These are phyloP conservation scores for Melikaiella ostensackeni DNA, from an alignment of 2,888 invertebrate genomes.

Conservation along the genomic window DNA sequence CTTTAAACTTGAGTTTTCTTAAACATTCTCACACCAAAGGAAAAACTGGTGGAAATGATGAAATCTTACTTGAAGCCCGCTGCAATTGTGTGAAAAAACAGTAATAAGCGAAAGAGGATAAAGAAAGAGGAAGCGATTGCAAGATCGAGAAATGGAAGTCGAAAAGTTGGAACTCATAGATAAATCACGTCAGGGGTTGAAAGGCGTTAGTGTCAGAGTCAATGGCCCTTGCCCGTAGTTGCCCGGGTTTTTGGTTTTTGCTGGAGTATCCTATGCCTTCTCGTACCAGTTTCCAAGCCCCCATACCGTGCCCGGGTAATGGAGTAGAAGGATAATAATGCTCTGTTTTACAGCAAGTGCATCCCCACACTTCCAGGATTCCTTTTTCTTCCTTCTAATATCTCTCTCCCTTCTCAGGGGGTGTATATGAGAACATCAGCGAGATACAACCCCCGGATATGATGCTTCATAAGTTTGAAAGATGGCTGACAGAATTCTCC, in stretches of 20 bases:
- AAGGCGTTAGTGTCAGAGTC: conserved; percentile 70
- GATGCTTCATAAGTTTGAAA: conserved; percentile 67
- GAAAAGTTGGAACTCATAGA: conserved; percentile 63
- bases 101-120: conserved; percentile 17
- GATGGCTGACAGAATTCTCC: conserved; percentile 61
- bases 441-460: conserved; percentile 42
- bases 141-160: conserved; percentile 58
- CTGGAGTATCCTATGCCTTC: conserved; percentile 55
- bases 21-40: neutral
- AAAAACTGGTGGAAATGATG: neutral
- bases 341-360: conserved; percentile 70
- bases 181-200: conserved; percentile 67
- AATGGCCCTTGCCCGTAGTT: conserved; percentile 72
- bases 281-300: conserved; percentile 43
- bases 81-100: conserved; percentile 29
- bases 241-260: conserved; percentile 72
- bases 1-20: neutral
- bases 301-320: conserved; percentile 66
- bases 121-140: neutral
- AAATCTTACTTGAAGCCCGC: neutral
- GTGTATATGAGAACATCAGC: conserved; percentile 67
- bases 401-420: conserved; percentile 48
- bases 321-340: conserved; percentile 74
- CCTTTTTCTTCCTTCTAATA: conserved; percentile 41
- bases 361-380: conserved; percentile 45